A percentile compares a stretch with the other conserved stretches of the same genome.
Evolutionary conservation across 2,797 vertebrate species (phyloP).

Genomic region (Monodelphis domestica): DNA sequence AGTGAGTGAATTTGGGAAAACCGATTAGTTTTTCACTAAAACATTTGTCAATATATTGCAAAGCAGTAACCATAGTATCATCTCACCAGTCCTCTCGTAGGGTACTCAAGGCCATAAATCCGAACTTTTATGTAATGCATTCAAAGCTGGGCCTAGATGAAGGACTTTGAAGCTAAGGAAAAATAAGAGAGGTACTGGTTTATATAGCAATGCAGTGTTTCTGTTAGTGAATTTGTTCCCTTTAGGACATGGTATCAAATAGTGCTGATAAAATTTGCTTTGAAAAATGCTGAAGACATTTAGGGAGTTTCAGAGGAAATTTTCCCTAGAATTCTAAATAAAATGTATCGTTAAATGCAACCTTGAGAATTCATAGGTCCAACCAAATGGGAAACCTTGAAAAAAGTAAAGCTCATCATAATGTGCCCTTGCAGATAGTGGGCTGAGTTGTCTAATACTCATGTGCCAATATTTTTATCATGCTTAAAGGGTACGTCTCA

Average conservation of each 20-base stretch:
- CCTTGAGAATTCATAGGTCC: background rate
- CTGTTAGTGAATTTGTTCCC: background rate
- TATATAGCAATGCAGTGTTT: background rate
- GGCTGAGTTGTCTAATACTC: background rate
- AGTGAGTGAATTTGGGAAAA: slow-evolving; percentile 18
- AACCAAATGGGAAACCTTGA: background rate
- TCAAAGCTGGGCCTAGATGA: background rate
- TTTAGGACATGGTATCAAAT: background rate
- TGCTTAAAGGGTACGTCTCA: background rate
- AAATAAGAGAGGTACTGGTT: background rate
- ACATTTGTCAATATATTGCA: slow-evolving; percentile 24
- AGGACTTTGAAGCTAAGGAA: background rate
- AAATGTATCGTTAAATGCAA: background rate
- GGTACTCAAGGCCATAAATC: background rate
- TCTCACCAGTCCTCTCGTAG: slow-evolving; percentile 20
- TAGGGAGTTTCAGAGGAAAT: background rate
- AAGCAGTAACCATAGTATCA: slow-evolving; percentile 14
- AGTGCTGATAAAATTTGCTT: background rate
- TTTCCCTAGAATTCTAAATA: background rate
- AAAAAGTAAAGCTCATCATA: background rate
- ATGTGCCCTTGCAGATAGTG: background rate
- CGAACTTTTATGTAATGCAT: slow-evolving; percentile 18
- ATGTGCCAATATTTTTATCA: background rate
- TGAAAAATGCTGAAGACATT: background rate
- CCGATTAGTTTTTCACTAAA: slow-evolving; percentile 36